Percentiles rank a stretch among this genome's conserved stretches.
These are phyloP conservation scores for Oreochromis niloticus DNA, from an alignment of 2,113 vertebrate genomes.

Conservation along the genomic window DNA sequence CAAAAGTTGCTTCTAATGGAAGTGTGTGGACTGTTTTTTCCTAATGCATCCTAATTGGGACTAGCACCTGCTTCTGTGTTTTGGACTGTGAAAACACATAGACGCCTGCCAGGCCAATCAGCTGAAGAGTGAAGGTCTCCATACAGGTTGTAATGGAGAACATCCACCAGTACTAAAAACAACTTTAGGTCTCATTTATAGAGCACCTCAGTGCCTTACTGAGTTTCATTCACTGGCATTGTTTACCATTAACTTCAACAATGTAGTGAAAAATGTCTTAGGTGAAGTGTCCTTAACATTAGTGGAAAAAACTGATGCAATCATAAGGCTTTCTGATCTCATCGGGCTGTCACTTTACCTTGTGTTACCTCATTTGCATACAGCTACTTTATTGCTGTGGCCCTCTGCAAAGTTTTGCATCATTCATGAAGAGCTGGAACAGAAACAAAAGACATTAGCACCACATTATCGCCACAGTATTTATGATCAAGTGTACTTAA, in stretches of 20 bases:
- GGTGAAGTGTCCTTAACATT: background rate
- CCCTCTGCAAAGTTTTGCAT: background rate
- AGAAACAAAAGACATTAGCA: background rate
- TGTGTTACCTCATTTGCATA: background rate
- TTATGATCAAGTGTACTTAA: background rate
- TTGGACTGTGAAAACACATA: background rate
- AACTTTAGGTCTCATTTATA: background rate
- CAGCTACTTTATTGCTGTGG: background rate
- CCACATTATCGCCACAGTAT: background rate
- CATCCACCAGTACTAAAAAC: background rate
- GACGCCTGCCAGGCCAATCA: background rate
- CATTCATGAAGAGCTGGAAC: background rate
- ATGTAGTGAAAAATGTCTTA: background rate
- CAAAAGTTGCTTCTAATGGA: background rate
- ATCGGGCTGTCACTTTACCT: background rate
- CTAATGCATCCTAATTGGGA: background rate
- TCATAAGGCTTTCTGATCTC: background rate
- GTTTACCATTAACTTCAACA: background rate
- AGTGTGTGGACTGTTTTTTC: background rate
- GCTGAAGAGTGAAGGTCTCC: background rate
- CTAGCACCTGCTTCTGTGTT: background rate
- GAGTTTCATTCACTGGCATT: background rate
- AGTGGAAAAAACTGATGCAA: background rate
- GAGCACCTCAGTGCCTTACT: background rate
- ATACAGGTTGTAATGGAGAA: background rate